Percentiles rank a stretch among this genome's conserved stretches.
Conservation (phyloP, 2,888 invertebrate species). For the Tolmerus cingulatus region DNA sequence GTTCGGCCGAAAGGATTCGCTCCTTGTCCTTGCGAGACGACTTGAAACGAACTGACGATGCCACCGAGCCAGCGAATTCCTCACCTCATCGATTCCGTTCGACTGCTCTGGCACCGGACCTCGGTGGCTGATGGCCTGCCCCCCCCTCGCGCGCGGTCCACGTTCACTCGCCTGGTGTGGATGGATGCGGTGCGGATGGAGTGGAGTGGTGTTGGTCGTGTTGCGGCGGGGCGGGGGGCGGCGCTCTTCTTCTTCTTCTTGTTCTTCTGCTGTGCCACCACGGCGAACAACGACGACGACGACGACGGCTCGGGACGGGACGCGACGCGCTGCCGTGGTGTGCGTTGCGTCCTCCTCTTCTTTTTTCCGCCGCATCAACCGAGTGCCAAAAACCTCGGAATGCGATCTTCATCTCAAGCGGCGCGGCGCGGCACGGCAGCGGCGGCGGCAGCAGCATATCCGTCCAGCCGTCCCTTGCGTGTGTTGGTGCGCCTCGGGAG, state of each 20-base stretch:
- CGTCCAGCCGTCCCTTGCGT: neutral
- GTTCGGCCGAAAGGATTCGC: conserved; percentile 1
- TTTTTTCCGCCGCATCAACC: conserved; percentile 5
- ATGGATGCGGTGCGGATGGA: neutral
- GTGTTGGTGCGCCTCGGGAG: neutral
- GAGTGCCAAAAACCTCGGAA: conserved; percentile 30
- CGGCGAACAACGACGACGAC: too few relatives aligned
- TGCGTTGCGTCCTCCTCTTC: neutral
- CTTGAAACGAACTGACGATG: conserved; percentile 21
- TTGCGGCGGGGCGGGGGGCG: neutral
- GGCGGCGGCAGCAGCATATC: neutral
- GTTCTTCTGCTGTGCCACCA: neutral
- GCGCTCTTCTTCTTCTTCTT: neutral
- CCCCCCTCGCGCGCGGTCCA: neutral
- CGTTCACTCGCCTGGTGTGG: neutral
- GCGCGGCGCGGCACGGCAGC: neutral
- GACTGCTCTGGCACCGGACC: conserved; percentile 32
- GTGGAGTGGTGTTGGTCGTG: neutral
- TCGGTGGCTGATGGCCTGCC: conserved; percentile 37
- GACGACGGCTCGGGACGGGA: neutral
- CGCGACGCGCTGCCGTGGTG: neutral
- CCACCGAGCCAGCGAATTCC: conserved; percentile 21
- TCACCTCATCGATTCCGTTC: conserved; percentile 29
- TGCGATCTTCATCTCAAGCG: conserved; percentile 15
- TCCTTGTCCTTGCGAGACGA: conserved; percentile 24